phyloP scores from a whole-genome alignment of 37 sponge, comb jelly and placozoan genomes.

The Mnemiopsis leidyi region DNA sequence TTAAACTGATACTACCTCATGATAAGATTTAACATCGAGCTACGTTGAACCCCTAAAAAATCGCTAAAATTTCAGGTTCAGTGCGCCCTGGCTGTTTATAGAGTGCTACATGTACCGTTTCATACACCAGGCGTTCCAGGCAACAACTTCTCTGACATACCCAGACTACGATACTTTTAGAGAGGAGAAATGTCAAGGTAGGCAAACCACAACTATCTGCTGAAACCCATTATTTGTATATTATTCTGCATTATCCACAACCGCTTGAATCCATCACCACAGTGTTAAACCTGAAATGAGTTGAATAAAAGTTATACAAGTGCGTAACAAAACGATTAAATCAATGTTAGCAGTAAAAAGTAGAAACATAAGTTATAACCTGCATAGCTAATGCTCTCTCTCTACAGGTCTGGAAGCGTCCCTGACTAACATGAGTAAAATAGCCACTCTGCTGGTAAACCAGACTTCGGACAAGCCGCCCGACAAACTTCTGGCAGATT shows the following conservation, averaged over 20 bases:
- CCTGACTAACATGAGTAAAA: neutral
- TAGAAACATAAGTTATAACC: too few relatives aligned
- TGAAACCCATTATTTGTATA: too few relatives aligned
- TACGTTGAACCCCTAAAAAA: too few relatives aligned
- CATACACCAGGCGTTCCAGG: constrained; percentile 45
- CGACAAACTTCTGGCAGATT: neutral
- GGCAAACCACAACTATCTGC: neutral
- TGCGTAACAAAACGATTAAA: too few relatives aligned
- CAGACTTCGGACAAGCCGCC: constrained; percentile 1
- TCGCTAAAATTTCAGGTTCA: constrained; percentile 78
- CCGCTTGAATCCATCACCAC: too few relatives aligned
- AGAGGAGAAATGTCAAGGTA: constrained; percentile 35
- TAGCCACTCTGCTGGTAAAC: neutral
- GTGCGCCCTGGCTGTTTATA: constrained; percentile 89
- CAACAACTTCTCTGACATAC: neutral
- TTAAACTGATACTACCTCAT: too few relatives aligned
- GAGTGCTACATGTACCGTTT: constrained; percentile 98
- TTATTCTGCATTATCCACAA: too few relatives aligned
- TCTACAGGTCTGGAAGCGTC: neutral
- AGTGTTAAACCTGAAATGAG: too few relatives aligned
- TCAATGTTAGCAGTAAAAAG: too few relatives aligned
- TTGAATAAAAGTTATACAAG: too few relatives aligned
- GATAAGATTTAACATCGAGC: too few relatives aligned
- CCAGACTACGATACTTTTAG: constrained; percentile 51
- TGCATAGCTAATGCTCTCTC: too few relatives aligned